These are phyloP conservation scores for Brachionus sp. DNA, from an alignment of 1,140 invertebrate species.

Conservation along the genomic window DNA sequence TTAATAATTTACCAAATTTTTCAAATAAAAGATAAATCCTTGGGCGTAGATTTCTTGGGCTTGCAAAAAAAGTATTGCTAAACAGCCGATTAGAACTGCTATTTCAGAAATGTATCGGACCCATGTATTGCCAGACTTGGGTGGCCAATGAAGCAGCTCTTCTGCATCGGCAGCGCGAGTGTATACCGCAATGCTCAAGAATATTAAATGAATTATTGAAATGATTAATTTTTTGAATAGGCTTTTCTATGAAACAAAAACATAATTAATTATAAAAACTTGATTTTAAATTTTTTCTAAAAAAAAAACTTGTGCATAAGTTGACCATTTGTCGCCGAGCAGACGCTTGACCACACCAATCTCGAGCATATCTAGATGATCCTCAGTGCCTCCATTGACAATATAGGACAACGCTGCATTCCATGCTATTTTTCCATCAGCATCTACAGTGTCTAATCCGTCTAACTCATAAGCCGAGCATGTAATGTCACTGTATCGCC, in stretches of 20 bases:
- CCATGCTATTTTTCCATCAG: slow-evolving; percentile 88
- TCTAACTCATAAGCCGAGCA: slow-evolving; percentile 94
- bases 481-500: slow-evolving; percentile 98
- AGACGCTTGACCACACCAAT: slow-evolving; percentile 93
- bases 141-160: slow-evolving; percentile 52
- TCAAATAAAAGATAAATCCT: slow-evolving; percentile 80
- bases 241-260: slow-evolving; percentile 67
- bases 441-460: slow-evolving; percentile 86
- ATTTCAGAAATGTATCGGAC: slow-evolving; percentile 75
- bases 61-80: slow-evolving; percentile 82
- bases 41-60: slow-evolving; percentile 89
- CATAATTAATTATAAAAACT: neutral
- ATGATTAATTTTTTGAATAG: slow-evolving; percentile 84
- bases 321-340: slow-evolving; percentile 98
- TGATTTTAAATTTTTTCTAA: neutral
- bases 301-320: slow-evolving; percentile 79
- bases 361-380: slow-evolving; percentile 96
- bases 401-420: slow-evolving; percentile 90
- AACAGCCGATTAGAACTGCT: slow-evolving; percentile 75
- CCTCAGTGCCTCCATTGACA: slow-evolving; percentile 85
- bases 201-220: slow-evolving; percentile 72
- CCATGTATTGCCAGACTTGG: slow-evolving; percentile 5
- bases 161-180: slow-evolving; percentile 67
- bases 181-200: slow-evolving; percentile 83
- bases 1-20: slow-evolving; percentile 72